Percentiles rank a stretch among this genome's conserved stretches.
Conservation (phyloP, 2,113 vertebrate genomes). For the Melanerpes aurifrons region DNA sequence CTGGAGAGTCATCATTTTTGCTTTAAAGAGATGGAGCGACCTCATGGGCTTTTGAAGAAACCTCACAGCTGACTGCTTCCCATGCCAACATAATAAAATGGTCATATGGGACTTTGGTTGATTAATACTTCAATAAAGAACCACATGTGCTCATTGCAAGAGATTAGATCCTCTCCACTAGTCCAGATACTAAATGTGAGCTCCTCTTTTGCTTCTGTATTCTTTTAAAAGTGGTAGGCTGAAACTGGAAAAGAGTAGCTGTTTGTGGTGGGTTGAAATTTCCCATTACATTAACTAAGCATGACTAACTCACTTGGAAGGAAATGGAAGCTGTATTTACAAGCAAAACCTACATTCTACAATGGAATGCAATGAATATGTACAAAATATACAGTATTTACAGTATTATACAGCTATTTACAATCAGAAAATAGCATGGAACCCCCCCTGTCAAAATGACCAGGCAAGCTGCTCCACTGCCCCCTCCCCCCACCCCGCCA, state of each 20-base stretch:
- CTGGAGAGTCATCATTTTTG: conserved; percentile 24
- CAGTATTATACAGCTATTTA: too few relatives aligned
- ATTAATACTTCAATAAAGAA: conserved; percentile 35
- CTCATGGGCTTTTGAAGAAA: conserved; percentile 54
- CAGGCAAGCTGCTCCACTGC: too few relatives aligned
- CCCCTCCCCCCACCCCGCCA: too few relatives aligned
- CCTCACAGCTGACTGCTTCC: conserved; percentile 32
- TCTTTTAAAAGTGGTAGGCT: not conserved
- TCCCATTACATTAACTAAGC: too few relatives aligned
- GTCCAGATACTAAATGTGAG: not conserved
- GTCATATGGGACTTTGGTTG: not conserved
- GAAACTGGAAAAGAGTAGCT: not conserved
- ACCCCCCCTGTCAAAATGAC: too few relatives aligned
- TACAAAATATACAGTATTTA: too few relatives aligned
- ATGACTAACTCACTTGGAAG: too few relatives aligned
- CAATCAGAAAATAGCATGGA: too few relatives aligned
- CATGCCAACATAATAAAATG: not conserved
- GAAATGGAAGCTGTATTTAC: too few relatives aligned
- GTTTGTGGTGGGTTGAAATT: too few relatives aligned
- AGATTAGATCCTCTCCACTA: not conserved
- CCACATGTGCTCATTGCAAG: conserved; percentile 32
- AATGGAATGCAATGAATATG: too few relatives aligned
- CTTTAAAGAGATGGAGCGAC: conserved; percentile 30
- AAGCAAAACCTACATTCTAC: too few relatives aligned
- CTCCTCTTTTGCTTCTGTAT: not conserved